These are phyloP conservation scores for Odocoileus virginianus DNA, from an alignment of 2,113 vertebrate species.

Conservation along the genomic window DNA sequence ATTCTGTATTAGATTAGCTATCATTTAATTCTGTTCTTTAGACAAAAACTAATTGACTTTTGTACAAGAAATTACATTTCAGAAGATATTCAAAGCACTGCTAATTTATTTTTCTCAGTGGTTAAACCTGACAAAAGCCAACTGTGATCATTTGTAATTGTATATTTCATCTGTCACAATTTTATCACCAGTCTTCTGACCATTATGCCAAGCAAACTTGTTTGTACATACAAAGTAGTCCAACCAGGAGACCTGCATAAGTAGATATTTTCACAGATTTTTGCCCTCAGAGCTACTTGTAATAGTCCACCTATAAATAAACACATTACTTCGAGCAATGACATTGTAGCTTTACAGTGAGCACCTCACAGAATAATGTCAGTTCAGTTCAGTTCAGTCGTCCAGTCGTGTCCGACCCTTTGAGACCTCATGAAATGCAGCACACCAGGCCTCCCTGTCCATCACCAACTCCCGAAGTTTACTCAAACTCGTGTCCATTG, in stretches of 20 bases:
- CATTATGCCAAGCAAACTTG: not conserved
- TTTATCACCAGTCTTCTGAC: not conserved
- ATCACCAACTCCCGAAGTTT: not conserved
- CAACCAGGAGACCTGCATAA: not conserved
- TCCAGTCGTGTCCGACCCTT: accelerated
- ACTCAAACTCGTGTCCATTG: not conserved
- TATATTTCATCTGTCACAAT: not conserved
- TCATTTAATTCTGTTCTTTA: not conserved
- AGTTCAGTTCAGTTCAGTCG: accelerated
- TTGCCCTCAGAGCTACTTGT: not conserved
- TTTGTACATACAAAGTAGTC: not conserved
- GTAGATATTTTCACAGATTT: not conserved
- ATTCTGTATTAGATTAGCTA: not conserved
- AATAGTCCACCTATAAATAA: slow-evolving; percentile 15
- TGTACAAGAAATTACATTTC: not conserved
- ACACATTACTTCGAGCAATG: not conserved
- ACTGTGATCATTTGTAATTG: not conserved
- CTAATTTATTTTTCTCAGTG: not conserved
- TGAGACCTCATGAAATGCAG: not conserved
- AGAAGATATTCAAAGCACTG: not conserved
- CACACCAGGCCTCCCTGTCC: not conserved
- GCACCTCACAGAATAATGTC: not conserved
- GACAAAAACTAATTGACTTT: slow-evolving; percentile 3
- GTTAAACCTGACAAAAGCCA: not conserved
- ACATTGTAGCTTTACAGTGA: not conserved